Percentiles rank a stretch among this genome's conserved stretches.
Evolutionary conservation across 2,113 vertebrate genomes (phyloP).

Genomic region (Limnothrissa miodon): DNA sequence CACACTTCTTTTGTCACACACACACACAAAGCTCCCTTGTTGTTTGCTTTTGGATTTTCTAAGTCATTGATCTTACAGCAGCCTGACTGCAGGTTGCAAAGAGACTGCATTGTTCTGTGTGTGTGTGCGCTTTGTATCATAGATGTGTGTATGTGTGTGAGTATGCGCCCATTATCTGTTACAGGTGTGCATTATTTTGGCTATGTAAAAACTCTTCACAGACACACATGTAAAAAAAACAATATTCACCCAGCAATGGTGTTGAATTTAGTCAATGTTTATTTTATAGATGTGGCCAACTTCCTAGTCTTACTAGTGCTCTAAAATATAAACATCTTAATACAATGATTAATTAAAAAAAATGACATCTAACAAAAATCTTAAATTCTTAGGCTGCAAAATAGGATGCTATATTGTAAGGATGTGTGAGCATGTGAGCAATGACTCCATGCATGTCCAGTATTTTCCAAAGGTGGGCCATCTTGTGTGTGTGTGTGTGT

Average conservation of each 20-base stretch:
- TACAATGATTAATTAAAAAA: too few relatives aligned
- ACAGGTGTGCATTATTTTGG: background rate
- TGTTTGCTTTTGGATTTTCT: background rate
- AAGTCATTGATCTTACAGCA: background rate
- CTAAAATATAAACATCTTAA: background rate
- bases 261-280: background rate
- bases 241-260: background rate
- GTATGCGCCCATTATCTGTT: background rate
- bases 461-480: too few relatives aligned
- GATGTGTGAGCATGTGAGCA: background rate
- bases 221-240: background rate
- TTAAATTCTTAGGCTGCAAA: background rate
- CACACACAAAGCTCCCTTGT: background rate
- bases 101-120: background rate
- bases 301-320: background rate
- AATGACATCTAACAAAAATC: too few relatives aligned
- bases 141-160: background rate
- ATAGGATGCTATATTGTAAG: too few relatives aligned
- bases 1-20: slow-evolving; percentile 2
- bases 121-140: background rate
- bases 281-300: background rate
- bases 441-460: background rate
- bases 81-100: background rate
- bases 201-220: background rate
- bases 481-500: background rate